Conservation (phyloP, 2,797 vertebrate genomes). For the Paratrypauchen microcephalus region DNA sequence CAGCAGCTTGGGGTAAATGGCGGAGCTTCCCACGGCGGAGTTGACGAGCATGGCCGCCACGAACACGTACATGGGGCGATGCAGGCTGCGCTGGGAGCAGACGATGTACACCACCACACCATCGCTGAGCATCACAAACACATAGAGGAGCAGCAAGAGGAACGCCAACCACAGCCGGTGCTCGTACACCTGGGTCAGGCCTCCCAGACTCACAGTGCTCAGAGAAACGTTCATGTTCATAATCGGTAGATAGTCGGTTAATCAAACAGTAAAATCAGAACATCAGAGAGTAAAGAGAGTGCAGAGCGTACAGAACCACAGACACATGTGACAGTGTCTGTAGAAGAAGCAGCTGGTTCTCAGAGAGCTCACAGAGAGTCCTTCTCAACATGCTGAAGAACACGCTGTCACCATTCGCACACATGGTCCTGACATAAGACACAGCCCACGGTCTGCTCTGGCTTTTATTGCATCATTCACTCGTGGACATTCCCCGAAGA, state of each 20-base stretch:
- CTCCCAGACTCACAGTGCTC: constrained; percentile 9
- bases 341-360: not conserved
- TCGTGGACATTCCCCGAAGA: not conserved
- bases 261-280: not conserved
- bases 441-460: not conserved
- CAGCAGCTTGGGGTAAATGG: constrained; percentile 23
- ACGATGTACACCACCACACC: constrained; percentile 23
- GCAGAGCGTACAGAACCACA: constrained; percentile 4
- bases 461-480: not conserved
- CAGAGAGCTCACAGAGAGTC: not conserved
- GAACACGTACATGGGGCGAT: constrained; percentile 32
- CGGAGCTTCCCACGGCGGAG: not conserved
- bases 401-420: not conserved
- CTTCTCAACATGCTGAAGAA: not conserved
- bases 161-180: constrained; percentile 14
- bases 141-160: not conserved
- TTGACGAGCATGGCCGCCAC: constrained; percentile 32
- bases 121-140: constrained; percentile 27
- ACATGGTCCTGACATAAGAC: not conserved
- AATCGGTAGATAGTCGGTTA: not conserved
- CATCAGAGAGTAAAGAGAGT: not conserved
- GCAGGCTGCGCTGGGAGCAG: constrained; percentile 24
- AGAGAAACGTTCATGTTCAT: not conserved
- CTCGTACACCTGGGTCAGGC: constrained; percentile 20
- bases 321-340: constrained; percentile 4